Evolutionary conservation across 64 coral and sea anemone species (phyloP).

Genomic region (Trachythela sp.): DNA sequence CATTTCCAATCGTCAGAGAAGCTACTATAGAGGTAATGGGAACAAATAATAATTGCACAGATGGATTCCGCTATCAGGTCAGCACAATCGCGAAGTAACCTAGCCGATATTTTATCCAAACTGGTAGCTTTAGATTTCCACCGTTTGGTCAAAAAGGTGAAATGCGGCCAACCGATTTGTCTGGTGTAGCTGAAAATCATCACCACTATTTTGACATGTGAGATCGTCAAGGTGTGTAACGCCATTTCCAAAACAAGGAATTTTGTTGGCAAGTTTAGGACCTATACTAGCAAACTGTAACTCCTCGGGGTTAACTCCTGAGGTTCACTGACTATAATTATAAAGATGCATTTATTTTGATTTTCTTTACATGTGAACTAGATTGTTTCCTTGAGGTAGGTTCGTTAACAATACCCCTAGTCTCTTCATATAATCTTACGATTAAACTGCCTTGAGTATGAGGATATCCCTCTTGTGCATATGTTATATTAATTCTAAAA

Average conservation of each 20-base stretch:
- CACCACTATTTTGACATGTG: background rate
- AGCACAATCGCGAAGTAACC: slow-evolving; percentile 28
- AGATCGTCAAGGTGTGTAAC: background rate
- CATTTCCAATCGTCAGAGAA: slow-evolving; percentile 52
- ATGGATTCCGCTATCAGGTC: slow-evolving; percentile 27
- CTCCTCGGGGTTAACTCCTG: background rate
- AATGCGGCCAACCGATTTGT: background rate
- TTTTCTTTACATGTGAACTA: slow-evolving; percentile 16
- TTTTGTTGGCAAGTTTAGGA: background rate
- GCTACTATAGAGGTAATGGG: slow-evolving; percentile 7
- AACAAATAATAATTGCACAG: slow-evolving; percentile 40
- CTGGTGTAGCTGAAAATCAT: slow-evolving; percentile 15
- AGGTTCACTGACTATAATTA: slow-evolving; percentile 20
- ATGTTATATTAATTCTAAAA: slow-evolving; percentile 6
- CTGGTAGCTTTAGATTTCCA: slow-evolving; percentile 39
- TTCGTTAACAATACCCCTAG: slow-evolving; percentile 48
- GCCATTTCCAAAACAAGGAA: too few relatives aligned
- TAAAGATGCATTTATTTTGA: slow-evolving; percentile 7
- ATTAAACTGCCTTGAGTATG: slow-evolving; percentile 8
- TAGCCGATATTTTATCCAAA: slow-evolving; percentile 39
- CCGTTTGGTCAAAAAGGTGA: background rate
- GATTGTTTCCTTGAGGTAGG: slow-evolving; percentile 40
- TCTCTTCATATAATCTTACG: background rate
- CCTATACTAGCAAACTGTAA: slow-evolving; percentile 54
- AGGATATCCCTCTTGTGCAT: slow-evolving; percentile 34